Evolutionary conservation across 2,888 invertebrate genomes (phyloP).

Genomic region (Cabera pusaria): DNA sequence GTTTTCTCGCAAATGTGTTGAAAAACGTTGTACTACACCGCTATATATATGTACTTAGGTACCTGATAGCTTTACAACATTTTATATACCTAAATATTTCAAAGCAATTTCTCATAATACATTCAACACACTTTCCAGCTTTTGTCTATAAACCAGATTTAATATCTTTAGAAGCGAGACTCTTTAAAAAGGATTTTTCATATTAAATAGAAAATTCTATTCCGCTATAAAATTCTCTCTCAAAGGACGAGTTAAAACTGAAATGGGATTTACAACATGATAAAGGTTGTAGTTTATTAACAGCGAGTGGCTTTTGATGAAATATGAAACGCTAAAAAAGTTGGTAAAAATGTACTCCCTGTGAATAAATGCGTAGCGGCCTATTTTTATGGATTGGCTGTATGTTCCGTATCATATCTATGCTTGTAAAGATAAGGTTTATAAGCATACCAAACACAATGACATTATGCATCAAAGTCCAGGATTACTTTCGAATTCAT

Average conservation of each 20-base stretch:
- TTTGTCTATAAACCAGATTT: conserved; percentile 18
- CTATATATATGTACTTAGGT: too few species aligned
- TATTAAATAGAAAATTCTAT: conserved; percentile 23
- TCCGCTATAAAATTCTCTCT: conserved; percentile 17
- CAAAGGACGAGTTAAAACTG: conserved; percentile 26
- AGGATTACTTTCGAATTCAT: too few species aligned
- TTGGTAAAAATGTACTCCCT: conserved; percentile 14
- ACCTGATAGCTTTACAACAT: too few species aligned
- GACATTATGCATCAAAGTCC: too few species aligned
- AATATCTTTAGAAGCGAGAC: conserved; percentile 8
- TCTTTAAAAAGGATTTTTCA: conserved; percentile 22
- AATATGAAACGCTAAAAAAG: conserved; percentile 17
- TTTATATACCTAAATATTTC: too few species aligned
- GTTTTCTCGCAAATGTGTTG: too few species aligned
- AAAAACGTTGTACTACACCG: too few species aligned
- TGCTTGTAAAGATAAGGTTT: too few species aligned
- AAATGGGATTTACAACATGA: conserved; percentile 26
- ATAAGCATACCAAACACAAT: too few species aligned
- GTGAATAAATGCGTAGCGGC: conserved; percentile 7
- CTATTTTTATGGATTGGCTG: too few species aligned
- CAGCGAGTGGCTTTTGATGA: conserved; percentile 27
- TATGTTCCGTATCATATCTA: too few species aligned
- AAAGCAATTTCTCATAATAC: too few species aligned
- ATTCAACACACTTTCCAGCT: conserved; percentile 2
- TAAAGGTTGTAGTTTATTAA: conserved; percentile 22